Conservation (phyloP, 2,797 vertebrate species). For the Tolypeutes matacus region DNA sequence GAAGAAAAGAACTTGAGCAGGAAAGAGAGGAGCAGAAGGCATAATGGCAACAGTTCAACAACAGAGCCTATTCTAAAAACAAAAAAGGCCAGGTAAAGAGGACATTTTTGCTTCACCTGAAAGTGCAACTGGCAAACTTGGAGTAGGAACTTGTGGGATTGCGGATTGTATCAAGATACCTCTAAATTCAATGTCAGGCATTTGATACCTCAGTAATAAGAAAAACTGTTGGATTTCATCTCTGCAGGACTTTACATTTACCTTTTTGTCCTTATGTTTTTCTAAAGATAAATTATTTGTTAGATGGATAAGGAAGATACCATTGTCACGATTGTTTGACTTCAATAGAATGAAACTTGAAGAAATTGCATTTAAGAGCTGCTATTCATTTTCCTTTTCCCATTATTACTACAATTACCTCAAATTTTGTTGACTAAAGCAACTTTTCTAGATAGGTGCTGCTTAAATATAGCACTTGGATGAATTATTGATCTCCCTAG, state of each 20-base stretch:
- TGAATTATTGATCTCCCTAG: constrained; percentile 77
- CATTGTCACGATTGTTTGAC: constrained; percentile 87
- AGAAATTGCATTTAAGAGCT: constrained; percentile 83
- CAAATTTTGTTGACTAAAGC: constrained; percentile 75
- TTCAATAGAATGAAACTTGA: constrained; percentile 87
- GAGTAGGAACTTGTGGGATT: constrained; percentile 98
- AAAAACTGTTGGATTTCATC: constrained; percentile 88
- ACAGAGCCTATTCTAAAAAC: constrained; percentile 99
- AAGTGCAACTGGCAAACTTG: constrained; percentile 98
- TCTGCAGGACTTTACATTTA: constrained; percentile 91
- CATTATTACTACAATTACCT: constrained; percentile 75
- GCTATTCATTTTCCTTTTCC: constrained; percentile 84
- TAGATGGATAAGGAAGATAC: constrained; percentile 87
- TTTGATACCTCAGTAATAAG: constrained; percentile 97
- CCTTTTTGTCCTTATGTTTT: constrained; percentile 93
- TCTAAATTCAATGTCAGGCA: constrained; percentile 99
- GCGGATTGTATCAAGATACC: constrained; percentile 98
- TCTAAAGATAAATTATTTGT: constrained; percentile 93
- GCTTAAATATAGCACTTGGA: constrained; percentile 80
- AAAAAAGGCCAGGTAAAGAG: constrained; percentile 99
- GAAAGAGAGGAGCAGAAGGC: constrained; percentile 98
- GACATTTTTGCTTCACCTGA: constrained; percentile 99
- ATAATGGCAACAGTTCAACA: constrained; percentile 99
- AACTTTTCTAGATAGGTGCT: constrained; percentile 82
- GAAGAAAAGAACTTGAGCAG: constrained; percentile 99